Evolutionary conservation across 2,113 vertebrate genomes (phyloP), one percentile per base, ranked within the genome.

Genomic region (Phrynosoma platyrhinos): DNA sequence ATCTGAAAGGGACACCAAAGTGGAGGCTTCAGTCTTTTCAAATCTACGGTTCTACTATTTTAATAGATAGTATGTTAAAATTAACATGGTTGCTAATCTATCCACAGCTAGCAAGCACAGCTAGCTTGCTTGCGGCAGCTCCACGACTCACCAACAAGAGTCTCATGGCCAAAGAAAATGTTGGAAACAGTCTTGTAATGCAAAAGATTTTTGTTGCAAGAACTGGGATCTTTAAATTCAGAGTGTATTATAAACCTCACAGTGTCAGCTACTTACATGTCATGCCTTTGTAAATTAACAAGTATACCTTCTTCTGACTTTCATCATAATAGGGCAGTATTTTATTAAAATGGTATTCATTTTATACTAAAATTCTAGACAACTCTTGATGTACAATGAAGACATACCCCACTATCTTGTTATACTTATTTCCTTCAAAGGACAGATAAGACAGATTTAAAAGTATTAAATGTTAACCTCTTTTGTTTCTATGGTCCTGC

Each of bases 401-500:
- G n/a, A 40, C 42, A 76, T 72, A 2, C 12, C 5, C 25, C n/a
- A 1, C 27, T 94, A 4, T 42, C 88, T n/a, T 32, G 14, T 58
- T 58, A 58, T 78, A 85, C 68, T 69, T 68, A 81, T 42, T 58
- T 89, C 25, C 36, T 68, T 30, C 92, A 53, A 85, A 84, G 32
- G 55, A 90, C 85, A 83, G 47, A 32, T 62, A 62, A 18, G 21
- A 83, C 10, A 47, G 42, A 13, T 85, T 83, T 32, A n/a, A 20
- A 89, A 6, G 88, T 32, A 76, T 85, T 84, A 13, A 52, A 10
- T 8, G 77, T 89, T 84, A 88, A 79, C 53, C 27, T 81, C 88
- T 62, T 62, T 62, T 62, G 58, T 1, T 62, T 85, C 68, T 72
- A 0, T 0, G 85, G 47, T 14, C 83, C 80, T 14, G 36, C 21